phyloP scores from a whole-genome alignment of 2,797 vertebrate genomes.

The Argyrosomus regius region DNA sequence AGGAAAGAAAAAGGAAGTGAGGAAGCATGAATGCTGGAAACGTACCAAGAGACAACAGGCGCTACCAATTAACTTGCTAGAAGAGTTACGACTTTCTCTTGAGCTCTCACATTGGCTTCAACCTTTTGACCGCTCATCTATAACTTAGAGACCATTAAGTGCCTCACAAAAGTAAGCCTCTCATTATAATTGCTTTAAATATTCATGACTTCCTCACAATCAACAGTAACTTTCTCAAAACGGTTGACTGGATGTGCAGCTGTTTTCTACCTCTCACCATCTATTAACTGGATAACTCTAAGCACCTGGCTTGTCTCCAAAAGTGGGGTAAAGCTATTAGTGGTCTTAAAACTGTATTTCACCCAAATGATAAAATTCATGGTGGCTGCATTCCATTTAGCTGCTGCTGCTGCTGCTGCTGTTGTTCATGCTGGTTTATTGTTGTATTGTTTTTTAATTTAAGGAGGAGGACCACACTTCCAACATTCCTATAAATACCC shows the following conservation, averaged over 20 bases:
- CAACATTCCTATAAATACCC: too few species aligned
- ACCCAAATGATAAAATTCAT: not conserved
- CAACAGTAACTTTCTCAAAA: slow-evolving; percentile 38
- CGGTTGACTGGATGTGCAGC: slow-evolving; percentile 9
- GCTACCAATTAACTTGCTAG: slow-evolving; percentile 71
- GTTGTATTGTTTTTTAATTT: not conserved
- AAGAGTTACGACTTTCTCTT: slow-evolving; percentile 58
- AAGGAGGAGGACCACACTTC: too few species aligned
- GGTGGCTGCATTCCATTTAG: not conserved
- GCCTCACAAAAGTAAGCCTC: slow-evolving; percentile 57
- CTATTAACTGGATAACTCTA: slow-evolving; percentile 3
- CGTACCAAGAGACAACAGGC: slow-evolving; percentile 61
- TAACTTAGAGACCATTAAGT: slow-evolving; percentile 73
- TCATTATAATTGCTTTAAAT: slow-evolving; percentile 72
- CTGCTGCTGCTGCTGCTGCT: not conserved
- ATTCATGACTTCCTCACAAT: slow-evolving; percentile 62
- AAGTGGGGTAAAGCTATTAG: not conserved
- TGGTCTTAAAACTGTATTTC: slow-evolving; percentile 17
- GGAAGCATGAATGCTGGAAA: slow-evolving; percentile 30
- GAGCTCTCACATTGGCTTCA: slow-evolving; percentile 54
- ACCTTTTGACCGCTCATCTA: slow-evolving; percentile 79
- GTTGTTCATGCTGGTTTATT: not conserved
- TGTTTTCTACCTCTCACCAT: slow-evolving; percentile 9
- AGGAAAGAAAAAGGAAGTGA: slow-evolving; percentile 17
- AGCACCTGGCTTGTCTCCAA: not conserved